Evolutionary conservation across 2,888 invertebrate genomes (phyloP).

Genomic region (Reticulitermes lucifugus): DNA sequence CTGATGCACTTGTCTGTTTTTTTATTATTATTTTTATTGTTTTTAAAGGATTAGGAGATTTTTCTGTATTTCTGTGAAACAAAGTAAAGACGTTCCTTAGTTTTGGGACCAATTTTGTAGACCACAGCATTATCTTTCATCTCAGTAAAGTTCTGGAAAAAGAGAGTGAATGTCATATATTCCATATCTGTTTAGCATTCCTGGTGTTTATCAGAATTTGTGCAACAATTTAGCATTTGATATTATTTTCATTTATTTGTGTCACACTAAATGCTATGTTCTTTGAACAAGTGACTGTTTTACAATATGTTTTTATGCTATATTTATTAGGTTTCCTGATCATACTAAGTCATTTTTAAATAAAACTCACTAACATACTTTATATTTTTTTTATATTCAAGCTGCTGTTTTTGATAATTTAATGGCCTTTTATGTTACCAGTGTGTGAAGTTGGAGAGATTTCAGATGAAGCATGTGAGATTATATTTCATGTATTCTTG

Average conservation of each 20-base stretch:
- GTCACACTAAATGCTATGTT: no score
- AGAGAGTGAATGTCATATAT: background rate
- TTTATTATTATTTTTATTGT: no score
- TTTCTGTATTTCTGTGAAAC: background rate
- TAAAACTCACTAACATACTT: background rate
- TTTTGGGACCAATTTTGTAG: background rate
- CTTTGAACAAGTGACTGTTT: no score
- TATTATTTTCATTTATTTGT: no score
- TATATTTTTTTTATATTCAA: slow-evolving; percentile 3
- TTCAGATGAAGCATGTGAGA: no score
- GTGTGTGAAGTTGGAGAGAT: background rate
- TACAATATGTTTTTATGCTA: background rate
- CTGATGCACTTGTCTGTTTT: background rate
- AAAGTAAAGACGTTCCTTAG: background rate
- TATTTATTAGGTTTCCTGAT: background rate
- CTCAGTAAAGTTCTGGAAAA: background rate
- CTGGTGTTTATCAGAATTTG: background rate
- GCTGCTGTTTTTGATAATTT: background rate
- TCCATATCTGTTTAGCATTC: background rate
- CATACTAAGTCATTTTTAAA: slow-evolving; percentile 2
- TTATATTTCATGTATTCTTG: no score
- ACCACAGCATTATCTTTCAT: background rate
- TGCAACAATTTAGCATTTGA: no score
- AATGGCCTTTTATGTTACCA: background rate
- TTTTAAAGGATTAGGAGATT: no score